Base-by-base conservation (phyloP, 2,113 vertebrate species). In the Pelecanoides urinatrix region DNA sequence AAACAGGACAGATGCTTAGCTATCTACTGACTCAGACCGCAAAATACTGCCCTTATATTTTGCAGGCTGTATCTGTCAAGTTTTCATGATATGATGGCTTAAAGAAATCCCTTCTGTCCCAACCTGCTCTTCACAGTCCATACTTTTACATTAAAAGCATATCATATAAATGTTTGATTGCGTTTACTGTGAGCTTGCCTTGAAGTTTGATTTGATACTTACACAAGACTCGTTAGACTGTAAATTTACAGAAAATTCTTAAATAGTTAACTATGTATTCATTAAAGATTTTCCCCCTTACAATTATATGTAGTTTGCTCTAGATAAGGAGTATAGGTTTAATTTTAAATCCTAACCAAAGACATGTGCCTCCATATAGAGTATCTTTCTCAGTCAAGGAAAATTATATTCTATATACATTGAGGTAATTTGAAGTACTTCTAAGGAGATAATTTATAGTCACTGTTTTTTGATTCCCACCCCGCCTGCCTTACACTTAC, bases 401-500 rank as follows among this genome's bases (percentile, higher is more conserved):
- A 71, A 89, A 67, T 53, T 36, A 49, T 71, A 62, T 21, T 84
- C 11, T 61, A 1, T 30, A 29, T 49, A n/a, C 22, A 34, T 11
- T 47, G 45, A 45, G 34, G 21, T 62, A 52, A 62, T 53, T 26
- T 45, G 19, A 71, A 77, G 4, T 27, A 45, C 13, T 74, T 62
- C 12, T 45, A 59, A 85, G 32, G 38, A 55, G 19, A 55, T 38
- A 78, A 30, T n/a, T 73, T 30, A 14, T 52, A 82, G 23, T 93
- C 30, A 15, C n/a, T n/a, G n/a, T 4, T 26, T 6, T 15, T 59
- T 77, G 12, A 13, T 34, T 5, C 20, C 30, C 16, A 6, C 2
- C 25, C 7, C 2, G 3, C 4, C 3, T 16, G 7, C 19, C 45
- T 71, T 23, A 30, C 7, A 16, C 32, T 49, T 58, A 19, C 0